phyloP scores from a whole-genome alignment of 2,797 vertebrate species.

The Crocidura indochinensis region DNA sequence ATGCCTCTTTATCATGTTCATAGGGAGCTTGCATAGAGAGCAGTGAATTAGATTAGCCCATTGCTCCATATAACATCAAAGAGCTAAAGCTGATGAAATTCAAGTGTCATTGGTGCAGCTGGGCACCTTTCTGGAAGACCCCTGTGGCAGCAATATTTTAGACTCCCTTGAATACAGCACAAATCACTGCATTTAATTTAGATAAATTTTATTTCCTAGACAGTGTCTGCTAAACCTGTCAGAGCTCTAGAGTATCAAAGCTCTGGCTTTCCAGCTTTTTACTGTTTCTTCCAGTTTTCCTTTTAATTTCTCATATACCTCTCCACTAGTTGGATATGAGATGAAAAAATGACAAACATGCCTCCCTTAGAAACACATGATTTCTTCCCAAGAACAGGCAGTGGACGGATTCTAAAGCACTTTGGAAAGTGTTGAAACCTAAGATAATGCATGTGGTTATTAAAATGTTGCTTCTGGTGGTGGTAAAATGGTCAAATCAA shows the following conservation, averaged over 20 bases:
- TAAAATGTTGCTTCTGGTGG: not conserved
- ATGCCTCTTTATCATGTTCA: conserved; percentile 3
- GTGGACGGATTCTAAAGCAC: not conserved
- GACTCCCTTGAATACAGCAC: not conserved
- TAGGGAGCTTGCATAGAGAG: not conserved
- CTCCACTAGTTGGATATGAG: not conserved
- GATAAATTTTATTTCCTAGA: conserved; percentile 1
- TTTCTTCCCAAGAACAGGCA: not conserved
- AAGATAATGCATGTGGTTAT: not conserved
- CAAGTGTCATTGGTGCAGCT: not conserved
- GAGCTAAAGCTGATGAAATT: not conserved
- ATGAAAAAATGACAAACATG: conserved; percentile 7
- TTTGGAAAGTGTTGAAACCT: conserved; percentile 46
- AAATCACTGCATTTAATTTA: conserved; percentile 34
- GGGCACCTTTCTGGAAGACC: not conserved
- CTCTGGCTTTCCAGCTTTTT: conserved; percentile 13
- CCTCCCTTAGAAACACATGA: conserved; percentile 1
- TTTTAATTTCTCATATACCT: conserved; percentile 60
- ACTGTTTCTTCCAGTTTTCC: conserved; percentile 44
- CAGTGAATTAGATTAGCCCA: conserved; percentile 21
- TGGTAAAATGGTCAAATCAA: not conserved
- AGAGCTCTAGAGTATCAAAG: conserved; percentile 22
- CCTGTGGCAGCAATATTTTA: not conserved
- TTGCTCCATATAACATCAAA: not conserved
- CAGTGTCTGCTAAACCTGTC: not conserved